A percentile compares a stretch with the other conserved stretches of the same genome.
Evolutionary conservation across 2,888 invertebrate genomes (phyloP).

Genomic region (Catonia carolina): DNA sequence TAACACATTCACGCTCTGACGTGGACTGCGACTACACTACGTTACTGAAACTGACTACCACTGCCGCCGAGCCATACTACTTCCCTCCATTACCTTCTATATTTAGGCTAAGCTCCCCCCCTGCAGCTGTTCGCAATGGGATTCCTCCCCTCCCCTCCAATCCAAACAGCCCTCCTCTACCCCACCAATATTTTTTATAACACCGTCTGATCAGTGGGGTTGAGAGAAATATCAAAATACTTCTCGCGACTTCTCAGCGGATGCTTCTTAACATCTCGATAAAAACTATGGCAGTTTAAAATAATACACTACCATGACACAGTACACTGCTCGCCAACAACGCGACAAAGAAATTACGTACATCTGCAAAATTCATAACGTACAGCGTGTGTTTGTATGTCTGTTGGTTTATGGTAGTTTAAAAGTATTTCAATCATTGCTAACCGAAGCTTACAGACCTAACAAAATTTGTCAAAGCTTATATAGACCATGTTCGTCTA

Average conservation of each 20-base stretch:
- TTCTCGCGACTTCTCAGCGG: constrained; percentile 11
- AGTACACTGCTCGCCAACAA: no score
- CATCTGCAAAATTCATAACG: no score
- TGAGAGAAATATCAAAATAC: constrained; percentile 13
- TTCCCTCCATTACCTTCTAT: constrained; percentile 24
- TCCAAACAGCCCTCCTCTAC: constrained; percentile 12
- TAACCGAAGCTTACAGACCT: no score
- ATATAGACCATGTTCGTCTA: no score
- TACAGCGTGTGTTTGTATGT: no score
- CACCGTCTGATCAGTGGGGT: constrained; percentile 19
- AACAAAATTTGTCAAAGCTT: no score
- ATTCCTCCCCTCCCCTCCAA: constrained; percentile 20
- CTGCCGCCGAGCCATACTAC: constrained; percentile 17
- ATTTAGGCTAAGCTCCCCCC: constrained; percentile 26
- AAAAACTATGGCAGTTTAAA: no score
- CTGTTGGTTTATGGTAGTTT: no score
- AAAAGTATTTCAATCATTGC: no score
- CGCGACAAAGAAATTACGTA: no score
- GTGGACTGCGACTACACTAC: background rate
- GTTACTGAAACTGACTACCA: background rate
- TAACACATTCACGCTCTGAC: constrained; percentile 8
- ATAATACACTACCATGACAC: no score
- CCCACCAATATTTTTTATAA: constrained; percentile 14
- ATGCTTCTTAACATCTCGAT: no score
- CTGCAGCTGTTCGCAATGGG: constrained; percentile 24